phyloP scores from a whole-genome alignment of 2,797 vertebrate species.

The Gallirallus australis region DNA sequence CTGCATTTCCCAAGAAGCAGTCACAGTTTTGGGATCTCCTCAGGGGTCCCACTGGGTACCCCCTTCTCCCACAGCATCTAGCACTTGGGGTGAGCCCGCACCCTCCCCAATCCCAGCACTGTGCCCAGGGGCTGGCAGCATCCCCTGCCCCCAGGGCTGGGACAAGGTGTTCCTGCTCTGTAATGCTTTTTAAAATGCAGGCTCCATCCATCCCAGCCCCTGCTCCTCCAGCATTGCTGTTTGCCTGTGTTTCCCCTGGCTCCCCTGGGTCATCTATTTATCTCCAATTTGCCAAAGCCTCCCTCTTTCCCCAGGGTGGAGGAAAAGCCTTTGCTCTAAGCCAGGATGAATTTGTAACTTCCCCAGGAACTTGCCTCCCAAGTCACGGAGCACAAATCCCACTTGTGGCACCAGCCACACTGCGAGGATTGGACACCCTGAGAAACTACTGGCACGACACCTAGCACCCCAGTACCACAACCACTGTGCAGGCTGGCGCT shows the following conservation, averaged over 20 bases:
- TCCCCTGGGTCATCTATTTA: constrained; percentile 41
- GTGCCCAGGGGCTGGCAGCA: background rate
- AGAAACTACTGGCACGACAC: fast-evolving
- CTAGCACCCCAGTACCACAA: background rate
- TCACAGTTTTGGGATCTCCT: background rate
- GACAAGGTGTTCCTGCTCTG: background rate
- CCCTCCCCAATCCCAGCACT: background rate
- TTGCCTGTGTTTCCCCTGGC: background rate
- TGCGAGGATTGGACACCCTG: background rate
- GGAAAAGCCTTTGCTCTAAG: constrained; percentile 16
- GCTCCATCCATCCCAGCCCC: background rate
- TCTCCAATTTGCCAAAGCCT: constrained; percentile 31
- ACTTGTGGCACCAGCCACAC: fast-evolving
- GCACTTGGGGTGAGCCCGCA: background rate
- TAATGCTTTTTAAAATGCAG: constrained; percentile 5
- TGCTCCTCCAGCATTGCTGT: background rate
- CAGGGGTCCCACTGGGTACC: fast-evolving
- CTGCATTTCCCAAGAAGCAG: background rate
- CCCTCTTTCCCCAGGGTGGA: background rate
- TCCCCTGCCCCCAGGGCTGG: background rate
- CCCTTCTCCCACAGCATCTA: background rate
- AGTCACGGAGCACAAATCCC: background rate
- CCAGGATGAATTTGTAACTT: constrained; percentile 15
- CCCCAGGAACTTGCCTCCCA: background rate
- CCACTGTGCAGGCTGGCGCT: background rate